Evolutionary conservation across 2,113 vertebrate species (phyloP), one percentile per base, ranked within the genome.

Genomic region (Trinectes maculatus): DNA sequence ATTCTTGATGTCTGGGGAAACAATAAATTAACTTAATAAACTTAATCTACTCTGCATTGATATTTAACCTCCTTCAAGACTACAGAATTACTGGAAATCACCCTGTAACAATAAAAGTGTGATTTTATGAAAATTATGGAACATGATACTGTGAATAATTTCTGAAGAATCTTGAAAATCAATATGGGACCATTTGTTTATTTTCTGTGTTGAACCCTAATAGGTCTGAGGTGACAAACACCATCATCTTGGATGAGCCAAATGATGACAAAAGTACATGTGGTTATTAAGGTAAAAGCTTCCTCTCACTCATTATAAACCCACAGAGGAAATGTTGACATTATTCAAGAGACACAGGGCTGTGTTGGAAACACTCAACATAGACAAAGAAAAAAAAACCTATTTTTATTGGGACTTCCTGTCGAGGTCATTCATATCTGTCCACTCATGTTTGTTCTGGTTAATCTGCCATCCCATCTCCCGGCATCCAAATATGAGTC

Each of bases 251-350:
- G 24, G 9, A 37, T 24, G 31, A 51, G 31, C 19, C 42, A 69
- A 18, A 63, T 42, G 59, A 74, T 46, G 21, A 78, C 66, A 44
- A 65, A 79, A 73, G 22, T 21, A 39, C 33, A 37, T 44, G 58
- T 26, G 42, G 72, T 74, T 48, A 67, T 71, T 62, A 70, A 74
- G 15, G 54, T 56, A 56, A 78, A 68, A 65, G 48, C 72, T 60
- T 79, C 47, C 55, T 43, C 49, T 78, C 34, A 82, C 24, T 77
- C 78, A 71, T 31, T n/a, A 28, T 66, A 9, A 37, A 74, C 51
- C 40, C 48, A 13, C 4, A 59, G 15, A 49, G 24, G 62, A 71
- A 71, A 49, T 49, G 36, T 71, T 70, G 42, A 65, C 46, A 51
- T 64, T 42, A 53, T 65, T 24, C 54, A 37, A 47, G 36, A 49